Evolutionary conservation across 2,113 vertebrate genomes (phyloP).

Genomic region (Cyanocitta stelleri): DNA sequence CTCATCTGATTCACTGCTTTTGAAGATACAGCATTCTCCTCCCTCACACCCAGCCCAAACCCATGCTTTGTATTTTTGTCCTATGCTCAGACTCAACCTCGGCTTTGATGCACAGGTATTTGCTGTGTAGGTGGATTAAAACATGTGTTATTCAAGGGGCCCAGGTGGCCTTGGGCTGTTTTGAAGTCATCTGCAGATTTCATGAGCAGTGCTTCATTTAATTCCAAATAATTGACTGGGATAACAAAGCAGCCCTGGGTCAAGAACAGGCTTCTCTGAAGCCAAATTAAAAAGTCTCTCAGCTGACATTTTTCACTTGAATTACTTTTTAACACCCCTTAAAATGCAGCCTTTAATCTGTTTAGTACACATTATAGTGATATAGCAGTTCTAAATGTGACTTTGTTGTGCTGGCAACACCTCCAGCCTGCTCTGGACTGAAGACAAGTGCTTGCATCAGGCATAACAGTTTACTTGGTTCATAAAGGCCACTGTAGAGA

Average conservation of each 20-base stretch:
- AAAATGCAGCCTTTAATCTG: background rate
- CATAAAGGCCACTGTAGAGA: background rate
- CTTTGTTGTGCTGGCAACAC: background rate
- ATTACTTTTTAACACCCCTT: background rate
- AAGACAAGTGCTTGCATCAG: background rate
- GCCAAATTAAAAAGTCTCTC: background rate
- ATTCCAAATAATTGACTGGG: background rate
- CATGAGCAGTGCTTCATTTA: background rate
- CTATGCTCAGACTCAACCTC: background rate
- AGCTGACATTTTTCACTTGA: background rate
- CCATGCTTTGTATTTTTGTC: background rate
- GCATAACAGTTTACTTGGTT: background rate
- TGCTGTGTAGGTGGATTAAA: background rate
- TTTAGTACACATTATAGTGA: background rate
- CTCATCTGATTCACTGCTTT: background rate
- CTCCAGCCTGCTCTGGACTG: background rate
- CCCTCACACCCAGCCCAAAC: background rate
- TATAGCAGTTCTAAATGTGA: background rate
- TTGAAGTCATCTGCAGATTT: background rate
- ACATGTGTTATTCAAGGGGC: background rate
- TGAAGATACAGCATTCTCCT: background rate
- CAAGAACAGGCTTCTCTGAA: background rate
- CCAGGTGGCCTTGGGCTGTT: background rate
- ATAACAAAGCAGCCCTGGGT: background rate
- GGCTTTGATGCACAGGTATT: background rate